These are phyloP conservation scores for Poeciliopsis paucimaculata DNA, from an alignment of 2,797 vertebrate species.

Conservation along the genomic window DNA sequence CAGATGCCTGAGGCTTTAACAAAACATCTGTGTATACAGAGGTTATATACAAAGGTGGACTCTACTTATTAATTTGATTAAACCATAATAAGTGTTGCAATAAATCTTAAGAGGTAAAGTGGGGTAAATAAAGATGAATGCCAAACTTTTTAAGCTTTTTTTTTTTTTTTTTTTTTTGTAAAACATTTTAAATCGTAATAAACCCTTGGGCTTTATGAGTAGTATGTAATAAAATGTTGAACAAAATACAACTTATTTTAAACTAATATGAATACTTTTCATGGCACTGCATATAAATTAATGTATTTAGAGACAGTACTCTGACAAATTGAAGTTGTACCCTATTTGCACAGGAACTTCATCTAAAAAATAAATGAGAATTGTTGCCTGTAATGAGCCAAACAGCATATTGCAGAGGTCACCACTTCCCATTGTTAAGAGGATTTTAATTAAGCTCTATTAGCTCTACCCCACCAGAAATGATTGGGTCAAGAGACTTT, in stretches of 20 bases:
- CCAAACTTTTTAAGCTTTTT: background rate
- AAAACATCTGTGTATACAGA: background rate
- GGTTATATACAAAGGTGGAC: background rate
- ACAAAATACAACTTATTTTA: too few species aligned
- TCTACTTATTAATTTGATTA: background rate
- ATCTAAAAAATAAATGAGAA: constrained; percentile 37
- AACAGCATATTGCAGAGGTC: constrained; percentile 65
- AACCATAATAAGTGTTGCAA: background rate
- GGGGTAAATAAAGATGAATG: background rate
- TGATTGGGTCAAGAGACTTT: constrained; percentile 75
- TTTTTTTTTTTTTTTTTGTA: background rate
- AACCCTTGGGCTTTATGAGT: background rate
- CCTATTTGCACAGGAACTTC: constrained; percentile 23
- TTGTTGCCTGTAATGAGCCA: constrained; percentile 48
- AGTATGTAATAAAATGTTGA: background rate
- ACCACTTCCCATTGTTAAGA: constrained; percentile 64
- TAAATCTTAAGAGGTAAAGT: background rate
- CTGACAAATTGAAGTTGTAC: constrained; percentile 29
- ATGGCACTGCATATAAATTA: background rate
- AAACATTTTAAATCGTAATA: background rate
- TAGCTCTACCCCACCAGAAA: constrained; percentile 64
- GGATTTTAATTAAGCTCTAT: constrained; percentile 79
- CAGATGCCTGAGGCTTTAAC: background rate
- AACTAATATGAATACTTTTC: background rate
- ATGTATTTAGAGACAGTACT: background rate